Evolutionary conservation across 2,888 invertebrate genomes (phyloP).

Genomic region (Drosophila mettleri): DNA sequence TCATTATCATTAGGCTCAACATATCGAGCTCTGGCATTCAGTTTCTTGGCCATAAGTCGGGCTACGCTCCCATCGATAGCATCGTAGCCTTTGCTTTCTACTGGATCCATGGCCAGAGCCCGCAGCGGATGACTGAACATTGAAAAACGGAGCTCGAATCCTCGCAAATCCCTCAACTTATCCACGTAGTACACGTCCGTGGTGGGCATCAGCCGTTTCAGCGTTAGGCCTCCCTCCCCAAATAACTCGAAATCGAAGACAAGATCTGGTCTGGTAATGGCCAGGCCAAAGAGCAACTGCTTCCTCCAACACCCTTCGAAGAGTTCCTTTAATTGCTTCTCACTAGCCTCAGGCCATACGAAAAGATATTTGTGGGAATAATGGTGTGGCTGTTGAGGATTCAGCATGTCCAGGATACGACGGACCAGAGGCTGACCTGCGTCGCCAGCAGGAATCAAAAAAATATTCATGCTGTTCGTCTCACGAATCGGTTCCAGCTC

Average conservation of each 20-base stretch:
- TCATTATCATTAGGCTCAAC: constrained; percentile 70
- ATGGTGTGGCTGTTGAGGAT: constrained; percentile 68
- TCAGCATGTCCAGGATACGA: constrained; percentile 63
- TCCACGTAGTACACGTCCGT: constrained; percentile 47
- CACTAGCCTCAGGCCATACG: constrained; percentile 64
- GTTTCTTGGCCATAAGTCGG: constrained; percentile 50
- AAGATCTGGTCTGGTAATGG: constrained; percentile 37
- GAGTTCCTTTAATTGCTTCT: constrained; percentile 47
- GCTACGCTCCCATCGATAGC: constrained; percentile 70
- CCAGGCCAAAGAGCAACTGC: constrained; percentile 69
- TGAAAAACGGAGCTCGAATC: constrained; percentile 67
- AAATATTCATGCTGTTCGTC: constrained; percentile 68
- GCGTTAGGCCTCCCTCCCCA: constrained; percentile 52
- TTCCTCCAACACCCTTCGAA: constrained; percentile 73
- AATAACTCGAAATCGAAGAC: constrained; percentile 80
- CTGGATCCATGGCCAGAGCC: constrained; percentile 59
- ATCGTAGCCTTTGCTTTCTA: constrained; percentile 47
- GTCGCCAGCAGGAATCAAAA: constrained; percentile 52
- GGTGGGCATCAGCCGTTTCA: constrained; percentile 26
- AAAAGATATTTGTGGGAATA: constrained; percentile 77
- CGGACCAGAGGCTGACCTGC: constrained; percentile 43
- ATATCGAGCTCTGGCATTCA: constrained; percentile 78
- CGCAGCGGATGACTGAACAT: constrained; percentile 76
- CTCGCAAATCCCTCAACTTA: constrained; percentile 73
- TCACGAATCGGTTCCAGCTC: constrained; percentile 63